Base-by-base conservation (phyloP, 2,888 invertebrate genomes). In the Masnerella sp. region DNA sequence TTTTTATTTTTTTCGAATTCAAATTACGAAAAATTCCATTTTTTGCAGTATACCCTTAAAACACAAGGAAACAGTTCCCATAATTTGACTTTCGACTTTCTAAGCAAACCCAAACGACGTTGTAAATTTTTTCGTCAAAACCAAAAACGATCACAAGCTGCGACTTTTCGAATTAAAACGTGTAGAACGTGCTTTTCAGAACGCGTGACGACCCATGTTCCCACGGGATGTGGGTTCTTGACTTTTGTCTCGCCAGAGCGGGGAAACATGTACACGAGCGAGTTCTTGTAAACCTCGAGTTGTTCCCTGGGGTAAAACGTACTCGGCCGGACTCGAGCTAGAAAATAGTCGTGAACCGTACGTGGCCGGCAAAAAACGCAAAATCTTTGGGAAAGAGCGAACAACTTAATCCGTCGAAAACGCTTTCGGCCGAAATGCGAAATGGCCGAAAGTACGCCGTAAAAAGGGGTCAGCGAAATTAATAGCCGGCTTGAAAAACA, bases 191-290 rank as follows among this genome's bases (percentile, higher is more conserved):
- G 61, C 70, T 77, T 81, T 78, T 69, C 76, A 80, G 77, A 73
- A 79, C 79, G 80, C 79, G 79, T 79, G 81, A 81, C 80, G 79
- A 70, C 74, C 72, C 61, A 42, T 61, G 80, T 82, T 82, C 82
- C 81, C 82, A 82, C 82, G 80, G 78, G 81, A 80, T 78, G 70
- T 74, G 75, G 77, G 64, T 76, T 74, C 73, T 73, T 76, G 77
- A 80, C 75, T 82, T 82, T 81, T 81, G 81, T 81, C 79, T 81
- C 74, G 74, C 77, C 76, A 77, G 76, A 75, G 76, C n/a, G n/a
- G 68, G 75, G 74, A 74, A 71, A 58, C 77, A 71, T 70, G 77
- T 72, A 62, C 59, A 74, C 71, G 71, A 74, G 52, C 71, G 51
- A 78, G 75, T 68, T 75, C 75, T 68, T 78, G 76, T 71, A 75